These are phyloP conservation scores for Hylaea fasciaria DNA, from an alignment of 2,888 invertebrate species.

Conservation along the genomic window DNA sequence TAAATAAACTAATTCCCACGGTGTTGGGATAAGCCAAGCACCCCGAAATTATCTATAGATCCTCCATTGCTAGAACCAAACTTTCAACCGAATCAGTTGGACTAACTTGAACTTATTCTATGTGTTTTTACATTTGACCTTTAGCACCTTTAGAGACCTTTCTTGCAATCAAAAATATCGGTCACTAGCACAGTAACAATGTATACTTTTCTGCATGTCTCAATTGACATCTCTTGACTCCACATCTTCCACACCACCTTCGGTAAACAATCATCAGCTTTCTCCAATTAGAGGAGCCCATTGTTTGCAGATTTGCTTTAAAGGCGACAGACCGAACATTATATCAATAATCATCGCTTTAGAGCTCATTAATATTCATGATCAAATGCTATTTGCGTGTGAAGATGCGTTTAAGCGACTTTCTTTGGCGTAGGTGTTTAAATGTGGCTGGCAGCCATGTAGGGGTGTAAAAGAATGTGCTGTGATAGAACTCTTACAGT, in stretches of 20 bases:
- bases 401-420: conserved; percentile 41
- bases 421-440: conserved; percentile 39
- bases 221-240: no score
- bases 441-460: conserved; percentile 16
- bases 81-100: no score
- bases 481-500: not conserved
- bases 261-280: conserved; percentile 45
- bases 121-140: no score
- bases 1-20: no score
- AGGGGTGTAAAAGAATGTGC: conserved; percentile 5
- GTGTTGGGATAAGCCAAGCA: no score
- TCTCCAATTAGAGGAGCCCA: conserved; percentile 50
- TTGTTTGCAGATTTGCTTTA: conserved; percentile 48
- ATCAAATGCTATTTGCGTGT: conserved; percentile 42
- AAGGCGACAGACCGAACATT: conserved; percentile 37
- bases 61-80: no score
- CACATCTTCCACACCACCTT: conserved; percentile 3
- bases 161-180: no score
- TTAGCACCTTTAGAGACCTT: no score
- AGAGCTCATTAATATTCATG: conserved; percentile 45
- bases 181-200: no score
- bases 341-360: conserved; percentile 39
- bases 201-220: not conserved
- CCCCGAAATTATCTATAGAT: no score
- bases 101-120: no score